Evolutionary conservation across 2,888 invertebrate genomes (phyloP).

Genomic region (Lepidonotus clava): DNA sequence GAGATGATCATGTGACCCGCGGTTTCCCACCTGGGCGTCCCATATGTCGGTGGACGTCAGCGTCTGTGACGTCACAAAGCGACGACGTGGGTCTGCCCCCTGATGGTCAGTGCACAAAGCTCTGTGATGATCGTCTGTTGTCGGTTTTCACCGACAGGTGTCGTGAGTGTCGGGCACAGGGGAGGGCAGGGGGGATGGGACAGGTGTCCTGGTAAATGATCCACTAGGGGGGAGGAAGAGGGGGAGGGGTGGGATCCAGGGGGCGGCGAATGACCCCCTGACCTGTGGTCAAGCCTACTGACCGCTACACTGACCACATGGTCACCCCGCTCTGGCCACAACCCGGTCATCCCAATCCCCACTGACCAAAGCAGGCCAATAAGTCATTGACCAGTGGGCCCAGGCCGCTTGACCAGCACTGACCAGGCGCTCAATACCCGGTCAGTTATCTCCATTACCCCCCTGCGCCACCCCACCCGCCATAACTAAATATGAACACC

Average conservation of each 20-base stretch:
- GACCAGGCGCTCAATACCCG: neutral
- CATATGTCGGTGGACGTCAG: slow-evolving; percentile 29
- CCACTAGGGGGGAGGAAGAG: slow-evolving; percentile 1
- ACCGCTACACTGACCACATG: slow-evolving; percentile 42
- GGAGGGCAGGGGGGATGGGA: no score
- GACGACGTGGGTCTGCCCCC: neutral
- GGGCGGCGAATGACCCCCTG: neutral
- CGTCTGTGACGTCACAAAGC: slow-evolving; percentile 21
- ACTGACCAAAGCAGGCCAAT: neutral
- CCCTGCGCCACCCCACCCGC: neutral
- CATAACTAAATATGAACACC: neutral
- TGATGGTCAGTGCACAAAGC: slow-evolving; percentile 8
- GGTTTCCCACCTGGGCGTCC: neutral
- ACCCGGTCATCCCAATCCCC: no score
- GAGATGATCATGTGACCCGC: neutral
- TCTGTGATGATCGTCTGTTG: slow-evolving; percentile 20
- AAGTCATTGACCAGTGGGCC: neutral
- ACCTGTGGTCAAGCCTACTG: slow-evolving; percentile 24
- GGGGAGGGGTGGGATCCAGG: neutral
- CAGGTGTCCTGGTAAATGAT: slow-evolving; percentile 13
- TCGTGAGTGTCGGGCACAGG: neutral
- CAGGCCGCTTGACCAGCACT: neutral
- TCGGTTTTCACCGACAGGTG: slow-evolving; percentile 4
- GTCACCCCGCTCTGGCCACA: neutral
- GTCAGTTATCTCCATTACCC: neutral